Evolutionary conservation across 2,888 invertebrate species (phyloP), one percentile per base, ranked within the genome.

Genomic region (Phyllotreta cruciferae): DNA sequence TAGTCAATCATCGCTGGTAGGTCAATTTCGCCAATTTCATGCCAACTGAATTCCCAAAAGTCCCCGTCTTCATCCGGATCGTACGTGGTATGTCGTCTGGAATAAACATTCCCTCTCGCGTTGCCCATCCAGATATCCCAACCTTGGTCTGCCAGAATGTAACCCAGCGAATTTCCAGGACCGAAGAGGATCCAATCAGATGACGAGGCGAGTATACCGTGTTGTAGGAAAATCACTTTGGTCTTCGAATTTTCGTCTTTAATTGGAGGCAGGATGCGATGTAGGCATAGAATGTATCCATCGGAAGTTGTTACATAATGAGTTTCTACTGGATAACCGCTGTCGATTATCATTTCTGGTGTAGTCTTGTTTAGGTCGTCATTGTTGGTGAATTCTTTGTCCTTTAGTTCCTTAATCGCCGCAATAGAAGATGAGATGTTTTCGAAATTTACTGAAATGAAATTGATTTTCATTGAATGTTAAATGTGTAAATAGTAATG

Each of bases 1-100:
- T 89, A 87, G 76, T 96, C 90, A 47, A 97, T 89, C 83, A 89
- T 90, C 0, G 91, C 86, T 0, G 95, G 93, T 9, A 96, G 75
- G 79, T 96, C 96, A 67, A 83, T 85, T 61, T 84, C 79, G 0
- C 90, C 93, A 77, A 95, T 92, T 77, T 94, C 89, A 75, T 95
- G 91, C 89, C 90, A 96, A 63, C 92, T 92, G 67, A 79, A 80
- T 8, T 79, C 63, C 80, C 80, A 81, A 64, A 78, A 80, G 86
- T 78, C 47, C 80, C 49, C 9, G 49, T 74, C 70, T 1, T 57
- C 65, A 24, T 69, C 64, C 5, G 77, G 74, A 50, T 72, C 66
- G 4, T 72, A 62, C 8, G 38, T 54, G 3, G 69, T 74, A 57
- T 75, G 73, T 36, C 71, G 66, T n/a, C 72, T 66, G 8, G 72